phyloP scores from a whole-genome alignment of 2,113 vertebrate species.

The Rhizomys pruinosus region DNA sequence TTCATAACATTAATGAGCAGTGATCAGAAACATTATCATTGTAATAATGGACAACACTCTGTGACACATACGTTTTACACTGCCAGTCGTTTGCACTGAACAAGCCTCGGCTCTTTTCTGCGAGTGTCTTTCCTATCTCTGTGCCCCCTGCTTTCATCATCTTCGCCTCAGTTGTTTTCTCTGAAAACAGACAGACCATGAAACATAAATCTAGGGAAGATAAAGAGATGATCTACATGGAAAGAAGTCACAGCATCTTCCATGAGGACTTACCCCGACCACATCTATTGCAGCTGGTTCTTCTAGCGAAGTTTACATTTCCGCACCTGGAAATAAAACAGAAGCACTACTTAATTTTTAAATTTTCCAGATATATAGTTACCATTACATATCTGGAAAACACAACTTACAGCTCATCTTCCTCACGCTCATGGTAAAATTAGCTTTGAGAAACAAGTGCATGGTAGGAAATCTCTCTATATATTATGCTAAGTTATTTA shows the following conservation, averaged over 20 bases:
- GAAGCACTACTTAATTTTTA: neutral
- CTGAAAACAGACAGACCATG: conserved; percentile 83
- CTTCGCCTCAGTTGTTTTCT: conserved; percentile 98
- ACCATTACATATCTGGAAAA: neutral
- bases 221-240: neutral
- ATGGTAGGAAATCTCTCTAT: neutral
- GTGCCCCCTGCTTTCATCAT: conserved; percentile 99
- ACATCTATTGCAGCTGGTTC: conserved; percentile 98
- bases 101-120: conserved; percentile 97
- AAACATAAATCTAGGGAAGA: neutral
- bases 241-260: neutral
- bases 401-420: neutral
- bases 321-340: conserved; percentile 90
- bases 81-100: conserved; percentile 99
- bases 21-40: neutral
- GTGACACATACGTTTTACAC: conserved; percentile 94
- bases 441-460: neutral
- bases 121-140: conserved; percentile 98
- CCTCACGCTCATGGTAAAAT: neutral
- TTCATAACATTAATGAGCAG: neutral
- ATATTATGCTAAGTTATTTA: neutral
- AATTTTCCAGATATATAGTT: neutral
- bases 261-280: conserved; percentile 89
- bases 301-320: conserved; percentile 97
- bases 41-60: neutral